Conservation (phyloP, 2,113 vertebrate species). For the Silurus glanis region DNA sequence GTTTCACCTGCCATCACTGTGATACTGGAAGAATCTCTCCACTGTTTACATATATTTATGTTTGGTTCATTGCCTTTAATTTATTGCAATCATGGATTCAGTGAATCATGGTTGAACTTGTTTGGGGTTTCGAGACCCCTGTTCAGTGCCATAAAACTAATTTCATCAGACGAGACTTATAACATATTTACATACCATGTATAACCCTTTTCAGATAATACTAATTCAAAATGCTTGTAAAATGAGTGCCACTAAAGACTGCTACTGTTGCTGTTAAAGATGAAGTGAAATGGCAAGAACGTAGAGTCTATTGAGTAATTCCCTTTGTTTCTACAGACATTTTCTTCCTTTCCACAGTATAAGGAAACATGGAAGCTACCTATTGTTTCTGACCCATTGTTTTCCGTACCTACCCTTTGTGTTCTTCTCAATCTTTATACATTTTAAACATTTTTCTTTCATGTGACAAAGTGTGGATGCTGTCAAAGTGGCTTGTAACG, state of each 20-base stretch:
- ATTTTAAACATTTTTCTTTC: background rate
- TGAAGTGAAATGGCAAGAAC: conserved; percentile 10
- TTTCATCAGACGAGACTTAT: conserved; percentile 30
- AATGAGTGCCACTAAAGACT: conserved; percentile 26
- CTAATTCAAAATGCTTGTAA: conserved; percentile 16
- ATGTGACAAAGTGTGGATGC: conserved; percentile 13
- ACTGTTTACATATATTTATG: conserved; percentile 24
- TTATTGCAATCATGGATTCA: conserved; percentile 33
- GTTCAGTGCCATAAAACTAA: conserved; percentile 37
- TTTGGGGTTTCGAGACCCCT: conserved; percentile 14
- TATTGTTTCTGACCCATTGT: background rate
- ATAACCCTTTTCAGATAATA: conserved; percentile 1
- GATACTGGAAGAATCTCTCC: conserved; percentile 32
- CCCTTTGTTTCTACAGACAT: background rate
- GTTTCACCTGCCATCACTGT: conserved; percentile 41
- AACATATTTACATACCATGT: conserved; percentile 19
- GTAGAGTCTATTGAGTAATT: background rate
- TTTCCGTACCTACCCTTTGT: background rate
- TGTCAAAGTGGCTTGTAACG: conserved; percentile 4
- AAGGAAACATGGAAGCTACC: background rate
- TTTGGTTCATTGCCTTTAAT: conserved; percentile 26
- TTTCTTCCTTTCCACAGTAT: background rate
- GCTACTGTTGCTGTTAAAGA: background rate
- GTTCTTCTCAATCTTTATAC: background rate
- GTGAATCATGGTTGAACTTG: conserved; percentile 21